These are phyloP conservation scores for Malurus melanocephalus DNA, from an alignment of 2,113 vertebrate genomes.

Conservation along the genomic window DNA sequence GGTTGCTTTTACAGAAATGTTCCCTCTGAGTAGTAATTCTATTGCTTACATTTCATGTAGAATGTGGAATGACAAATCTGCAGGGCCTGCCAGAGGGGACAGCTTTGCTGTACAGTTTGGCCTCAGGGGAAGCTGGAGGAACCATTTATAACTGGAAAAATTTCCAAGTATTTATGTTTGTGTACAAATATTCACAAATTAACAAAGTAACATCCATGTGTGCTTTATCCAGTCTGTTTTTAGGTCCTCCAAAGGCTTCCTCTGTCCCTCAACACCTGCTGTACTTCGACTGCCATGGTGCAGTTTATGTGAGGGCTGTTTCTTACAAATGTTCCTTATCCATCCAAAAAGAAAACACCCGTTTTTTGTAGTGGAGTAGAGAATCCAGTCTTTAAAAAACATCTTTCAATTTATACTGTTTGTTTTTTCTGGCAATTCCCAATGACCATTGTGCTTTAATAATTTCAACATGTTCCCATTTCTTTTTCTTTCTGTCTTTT, in stretches of 20 bases:
- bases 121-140: background rate
- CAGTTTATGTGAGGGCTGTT: background rate
- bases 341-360: background rate
- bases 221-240: background rate
- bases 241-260: background rate
- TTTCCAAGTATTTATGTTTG: background rate
- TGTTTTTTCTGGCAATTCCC: conserved; percentile 8
- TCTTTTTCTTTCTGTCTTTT: background rate
- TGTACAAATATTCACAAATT: background rate
- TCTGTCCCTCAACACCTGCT: background rate
- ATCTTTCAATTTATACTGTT: background rate
- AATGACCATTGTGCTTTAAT: conserved; percentile 3
- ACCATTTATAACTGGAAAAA: background rate
- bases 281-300: background rate
- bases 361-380: background rate
- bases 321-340: background rate
- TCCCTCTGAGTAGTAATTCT: background rate
- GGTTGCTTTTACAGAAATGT: background rate
- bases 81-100: background rate
- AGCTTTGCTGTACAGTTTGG: background rate
- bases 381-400: conserved; percentile 1
- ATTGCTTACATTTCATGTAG: background rate
- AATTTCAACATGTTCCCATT: conserved; percentile 12
- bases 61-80: background rate
- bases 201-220: background rate